Conservation (phyloP, 2,888 invertebrate species). For the Platycheirus albimanus region DNA sequence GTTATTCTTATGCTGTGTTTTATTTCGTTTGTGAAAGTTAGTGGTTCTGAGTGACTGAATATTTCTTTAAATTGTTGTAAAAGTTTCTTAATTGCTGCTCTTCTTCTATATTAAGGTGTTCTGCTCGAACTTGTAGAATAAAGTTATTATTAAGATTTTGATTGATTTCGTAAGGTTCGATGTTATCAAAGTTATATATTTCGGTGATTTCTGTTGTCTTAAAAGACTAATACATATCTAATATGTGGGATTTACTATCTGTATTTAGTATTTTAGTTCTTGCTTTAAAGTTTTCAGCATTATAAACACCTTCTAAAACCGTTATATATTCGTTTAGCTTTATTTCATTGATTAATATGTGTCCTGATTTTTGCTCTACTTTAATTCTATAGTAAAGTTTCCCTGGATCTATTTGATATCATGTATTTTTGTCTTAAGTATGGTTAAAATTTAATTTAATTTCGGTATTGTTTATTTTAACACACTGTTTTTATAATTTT, state of each 20-base stretch:
- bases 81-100: slow-evolving; percentile 9
- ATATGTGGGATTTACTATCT: slow-evolving; percentile 6
- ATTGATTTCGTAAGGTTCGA: neutral
- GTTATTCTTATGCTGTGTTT: slow-evolving; percentile 8
- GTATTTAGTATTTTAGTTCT: slow-evolving; percentile 20
- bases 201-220: slow-evolving; percentile 17
- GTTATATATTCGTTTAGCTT: slow-evolving; percentile 5
- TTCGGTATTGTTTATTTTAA: slow-evolving; percentile 17
- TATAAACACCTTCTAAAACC: slow-evolving; percentile 3
- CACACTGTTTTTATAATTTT: slow-evolving; percentile 6
- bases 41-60: slow-evolving; percentile 7
- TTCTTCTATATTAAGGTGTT: slow-evolving; percentile 31
- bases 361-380: slow-evolving; percentile 2
- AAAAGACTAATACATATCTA: slow-evolving; percentile 17
- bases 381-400: slow-evolving; percentile 24
- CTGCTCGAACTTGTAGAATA: slow-evolving; percentile 10
- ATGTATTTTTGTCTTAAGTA: slow-evolving; percentile 7
- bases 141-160: neutral
- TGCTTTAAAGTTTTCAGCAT: slow-evolving; percentile 5
- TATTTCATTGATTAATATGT: slow-evolving; percentile 13
- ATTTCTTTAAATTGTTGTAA: slow-evolving; percentile 9
- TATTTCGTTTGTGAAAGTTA: slow-evolving; percentile 19
- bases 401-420: slow-evolving; percentile 28
- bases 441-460: slow-evolving; percentile 21
- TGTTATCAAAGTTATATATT: slow-evolving; percentile 16